Base-by-base conservation (phyloP, 2,888 invertebrate species). In the Muscina levida region DNA sequence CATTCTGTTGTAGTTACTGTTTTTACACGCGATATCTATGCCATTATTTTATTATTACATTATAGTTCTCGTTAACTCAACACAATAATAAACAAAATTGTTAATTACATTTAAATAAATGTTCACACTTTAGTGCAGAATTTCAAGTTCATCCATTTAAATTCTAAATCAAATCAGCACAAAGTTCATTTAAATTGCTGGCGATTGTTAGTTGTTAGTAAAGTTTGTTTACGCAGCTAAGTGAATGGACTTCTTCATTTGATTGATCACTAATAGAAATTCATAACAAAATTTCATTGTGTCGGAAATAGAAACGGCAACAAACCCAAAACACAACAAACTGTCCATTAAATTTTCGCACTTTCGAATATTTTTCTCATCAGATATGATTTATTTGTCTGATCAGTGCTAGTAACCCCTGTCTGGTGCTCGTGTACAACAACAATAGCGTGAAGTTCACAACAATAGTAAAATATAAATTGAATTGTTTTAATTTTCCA, bases 401-500 rank as follows among this genome's bases (percentile, higher is more conserved):
- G 5, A 31, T 31, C 31, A 31, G 10, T 57, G 8, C 56, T 22
- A 19, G 17, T 15, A 19, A 2, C 5, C 31, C 26, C 3, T 31
- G 31, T 31, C 4, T 31, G n/a, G 8, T 31, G 8, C 31, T 31
- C 31, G 31, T 8, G 31, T 31, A 31, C 31, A 31, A 5, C 3
- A 3, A 3, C 8, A 31, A 31, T 3, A 31, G 8, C 31, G 31
- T 31, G 8, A 8, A 5, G 8, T 5, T 31, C 31, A 31, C n/a
- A 31, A 31, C 31, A 31, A 31, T 5, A 5, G 8, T 8, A 31
- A 17, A 37, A 31, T 37, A 17, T 6, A 79, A 79, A 80, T 80
- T 80, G 57, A 80, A 80, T 80, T 80, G 80, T 53, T 57, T 76
- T 77, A 77, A 76, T 77, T 71, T 76, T 77, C 66, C 77, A 71